Evolutionary conservation across 2,888 invertebrate species (phyloP).

Genomic region (Sesia bembeciformis): DNA sequence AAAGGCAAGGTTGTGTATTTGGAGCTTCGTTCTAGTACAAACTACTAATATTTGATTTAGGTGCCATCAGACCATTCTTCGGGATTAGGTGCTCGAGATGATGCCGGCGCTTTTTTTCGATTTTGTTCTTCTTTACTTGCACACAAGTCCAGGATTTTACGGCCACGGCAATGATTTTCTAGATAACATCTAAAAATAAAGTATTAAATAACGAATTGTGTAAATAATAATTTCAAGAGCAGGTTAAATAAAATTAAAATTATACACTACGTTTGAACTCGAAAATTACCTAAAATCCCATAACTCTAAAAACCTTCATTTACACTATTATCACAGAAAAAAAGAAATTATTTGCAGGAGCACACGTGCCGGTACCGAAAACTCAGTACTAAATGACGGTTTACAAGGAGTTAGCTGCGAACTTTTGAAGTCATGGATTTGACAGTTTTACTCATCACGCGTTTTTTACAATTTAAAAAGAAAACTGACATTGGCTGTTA

Average conservation of each 20-base stretch:
- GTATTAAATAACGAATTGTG: too few species aligned
- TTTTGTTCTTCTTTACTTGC: conserved; percentile 5
- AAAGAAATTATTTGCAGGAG: not conserved
- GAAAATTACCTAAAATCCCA: not conserved
- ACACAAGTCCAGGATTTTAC: conserved; percentile 6
- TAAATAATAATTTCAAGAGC: conserved; percentile 3
- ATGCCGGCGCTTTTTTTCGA: conserved; percentile 3
- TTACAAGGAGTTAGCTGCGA: not conserved
- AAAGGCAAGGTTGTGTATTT: too few species aligned
- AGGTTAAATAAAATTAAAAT: not conserved
- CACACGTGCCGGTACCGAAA: not conserved
- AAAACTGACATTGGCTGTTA: too few species aligned
- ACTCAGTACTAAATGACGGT: not conserved
- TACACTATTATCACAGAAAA: conserved; percentile 2
- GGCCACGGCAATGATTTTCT: conserved; percentile 6
- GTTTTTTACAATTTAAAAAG: too few species aligned
- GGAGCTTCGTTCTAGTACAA: too few species aligned
- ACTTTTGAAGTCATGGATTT: not conserved
- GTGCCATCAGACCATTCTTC: conserved; percentile 6
- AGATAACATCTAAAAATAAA: conserved; percentile 6
- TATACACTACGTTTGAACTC: conserved; percentile 1
- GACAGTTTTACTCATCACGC: too few species aligned
- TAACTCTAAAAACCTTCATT: not conserved
- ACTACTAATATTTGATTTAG: too few species aligned
- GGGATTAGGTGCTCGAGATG: conserved; percentile 4